A percentile compares a stretch with the other conserved stretches of the same genome.
Conservation (phyloP, 2,113 vertebrate species). For the Himantopus leucocephalus region DNA sequence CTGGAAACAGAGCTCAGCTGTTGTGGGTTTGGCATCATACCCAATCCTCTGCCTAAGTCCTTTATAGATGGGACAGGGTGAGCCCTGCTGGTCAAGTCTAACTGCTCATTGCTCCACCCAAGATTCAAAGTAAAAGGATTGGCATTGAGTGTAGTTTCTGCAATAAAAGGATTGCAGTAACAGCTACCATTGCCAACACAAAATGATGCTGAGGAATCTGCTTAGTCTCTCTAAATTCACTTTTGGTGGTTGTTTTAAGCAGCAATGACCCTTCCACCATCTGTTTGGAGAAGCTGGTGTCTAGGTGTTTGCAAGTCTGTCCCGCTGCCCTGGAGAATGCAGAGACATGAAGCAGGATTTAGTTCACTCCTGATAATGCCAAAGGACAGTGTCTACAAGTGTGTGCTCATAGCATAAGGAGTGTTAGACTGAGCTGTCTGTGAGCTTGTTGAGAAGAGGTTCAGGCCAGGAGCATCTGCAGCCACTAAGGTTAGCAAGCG, state of each 20-base stretch:
- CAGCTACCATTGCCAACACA: background rate
- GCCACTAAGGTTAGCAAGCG: background rate
- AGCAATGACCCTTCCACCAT: background rate
- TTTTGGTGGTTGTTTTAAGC: background rate
- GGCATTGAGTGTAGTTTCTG: background rate
- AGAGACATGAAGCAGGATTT: background rate
- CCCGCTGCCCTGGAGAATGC: background rate
- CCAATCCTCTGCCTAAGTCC: background rate
- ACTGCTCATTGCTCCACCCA: background rate
- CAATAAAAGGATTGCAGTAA: background rate
- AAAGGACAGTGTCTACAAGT: background rate
- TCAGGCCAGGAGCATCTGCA: background rate
- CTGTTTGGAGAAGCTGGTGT: background rate
- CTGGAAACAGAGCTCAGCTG: background rate
- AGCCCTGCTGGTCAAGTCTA: background rate
- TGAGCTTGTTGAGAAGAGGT: background rate
- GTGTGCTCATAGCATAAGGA: background rate
- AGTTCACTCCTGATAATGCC: background rate
- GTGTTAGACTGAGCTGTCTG: background rate
- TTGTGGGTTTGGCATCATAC: background rate
- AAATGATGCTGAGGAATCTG: background rate
- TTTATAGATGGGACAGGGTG: background rate
- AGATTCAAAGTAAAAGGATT: background rate
- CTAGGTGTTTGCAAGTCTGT: background rate
- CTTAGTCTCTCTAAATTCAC: background rate